Evolutionary conservation across 2,888 invertebrate species (phyloP).

Genomic region (Hypolimnas misippus): DNA sequence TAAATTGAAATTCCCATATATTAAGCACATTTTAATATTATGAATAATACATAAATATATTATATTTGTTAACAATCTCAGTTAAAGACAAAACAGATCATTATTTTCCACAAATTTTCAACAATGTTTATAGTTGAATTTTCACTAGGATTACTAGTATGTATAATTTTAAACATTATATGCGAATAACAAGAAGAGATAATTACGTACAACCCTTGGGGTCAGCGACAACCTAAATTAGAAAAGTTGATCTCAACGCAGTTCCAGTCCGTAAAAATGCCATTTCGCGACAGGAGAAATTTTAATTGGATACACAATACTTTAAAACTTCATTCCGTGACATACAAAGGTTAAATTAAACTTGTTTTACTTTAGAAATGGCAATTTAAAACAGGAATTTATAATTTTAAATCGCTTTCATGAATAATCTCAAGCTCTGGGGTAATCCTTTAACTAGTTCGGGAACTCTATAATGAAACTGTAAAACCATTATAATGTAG

Average conservation of each 20-base stretch:
- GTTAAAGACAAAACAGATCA: no score
- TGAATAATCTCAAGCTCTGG: slow-evolving; percentile 1
- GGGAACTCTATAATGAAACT: slow-evolving; percentile 2
- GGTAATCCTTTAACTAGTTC: not conserved
- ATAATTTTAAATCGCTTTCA: not conserved
- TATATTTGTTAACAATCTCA: no score
- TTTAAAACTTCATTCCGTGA: slow-evolving; percentile 37
- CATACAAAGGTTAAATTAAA: slow-evolving; percentile 23
- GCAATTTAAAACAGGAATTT: slow-evolving; percentile 12
- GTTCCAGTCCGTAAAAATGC: slow-evolving; percentile 54
- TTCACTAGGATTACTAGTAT: no score
- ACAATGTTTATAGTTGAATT: no score
- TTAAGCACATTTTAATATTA: no score
- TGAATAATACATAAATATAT: no score
- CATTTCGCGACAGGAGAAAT: slow-evolving; percentile 52
- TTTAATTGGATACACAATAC: slow-evolving; percentile 68
- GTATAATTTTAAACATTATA: slow-evolving; percentile 1
- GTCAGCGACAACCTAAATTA: slow-evolving; percentile 57
- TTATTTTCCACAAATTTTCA: no score
- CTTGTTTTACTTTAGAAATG: slow-evolving; percentile 18
- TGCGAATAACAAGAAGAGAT: slow-evolving; percentile 17
- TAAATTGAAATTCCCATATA: no score
- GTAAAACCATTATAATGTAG: not conserved
- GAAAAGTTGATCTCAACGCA: slow-evolving; percentile 58
- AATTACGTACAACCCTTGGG: slow-evolving; percentile 29